Base-by-base conservation (phyloP, 2,888 invertebrate genomes). In the Scelioninae gen. 2 region DNA sequence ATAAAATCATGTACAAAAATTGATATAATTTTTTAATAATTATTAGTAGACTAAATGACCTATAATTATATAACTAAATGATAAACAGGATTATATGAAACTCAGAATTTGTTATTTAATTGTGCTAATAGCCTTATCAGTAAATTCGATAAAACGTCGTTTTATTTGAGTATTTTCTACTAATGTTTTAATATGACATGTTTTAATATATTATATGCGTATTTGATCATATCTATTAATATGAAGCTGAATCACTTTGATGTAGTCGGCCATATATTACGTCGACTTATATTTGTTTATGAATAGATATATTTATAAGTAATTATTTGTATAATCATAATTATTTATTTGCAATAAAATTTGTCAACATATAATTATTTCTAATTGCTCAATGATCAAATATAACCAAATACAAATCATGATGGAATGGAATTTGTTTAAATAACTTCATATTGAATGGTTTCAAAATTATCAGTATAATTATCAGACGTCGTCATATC, bases 71-170 rank as follows among this genome's bases (percentile, higher is more conserved):
- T n/a, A n/a, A n/a, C n/a, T n/a, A n/a, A 63, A 52, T 52, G 52
- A 43, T 52, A 64, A 53, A 41, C 13, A 46, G 25, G 46, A 18
- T 39, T 5, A n/a, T n/a, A n/a, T n/a, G n/a, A n/a, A n/a, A n/a
- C n/a, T n/a, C n/a, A n/a, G n/a, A n/a, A n/a, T n/a, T n/a, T n/a
- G n/a, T n/a, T n/a, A n/a, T n/a, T n/a, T n/a, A n/a, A n/a, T n/a
- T n/a, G n/a, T n/a, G n/a, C n/a, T n/a, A n/a, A n/a, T n/a, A n/a
- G n/a, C n/a, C n/a, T n/a, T n/a, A n/a, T n/a, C n/a, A n/a, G n/a
- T n/a, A n/a, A n/a, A n/a, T n/a, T n/a, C n/a, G n/a, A n/a, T n/a
- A n/a, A n/a, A n/a, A n/a, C n/a, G n/a, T n/a, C n/a, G n/a, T n/a
- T n/a, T n/a, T n/a, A n/a, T 25, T 25, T 25, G 25, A 25, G 6